Base-by-base conservation (phyloP, 2,888 invertebrate genomes). In the Dynastes grantii region DNA sequence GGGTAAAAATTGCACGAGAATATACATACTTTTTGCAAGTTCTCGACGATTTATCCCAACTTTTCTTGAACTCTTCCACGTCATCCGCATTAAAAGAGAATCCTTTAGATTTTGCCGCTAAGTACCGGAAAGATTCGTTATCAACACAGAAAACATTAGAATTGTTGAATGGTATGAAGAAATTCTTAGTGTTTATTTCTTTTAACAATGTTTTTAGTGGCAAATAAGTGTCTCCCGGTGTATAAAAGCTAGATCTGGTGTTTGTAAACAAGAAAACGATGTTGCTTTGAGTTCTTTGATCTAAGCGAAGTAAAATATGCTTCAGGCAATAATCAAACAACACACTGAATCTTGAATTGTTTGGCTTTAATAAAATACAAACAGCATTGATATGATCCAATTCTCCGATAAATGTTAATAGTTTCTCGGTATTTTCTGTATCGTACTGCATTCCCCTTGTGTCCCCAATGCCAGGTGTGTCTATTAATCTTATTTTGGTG, bases 231-330 rank as follows among this genome's bases (percentile, higher is more conserved):
- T 86, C 86, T 1, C 87, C 87, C 0, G 87, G 85, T n/a, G 83
- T 81, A 77, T 85, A 87, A 70, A 85, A 82, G 27, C 83, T 83
- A 55, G 84, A 83, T 79, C 84, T 81, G 0, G 86, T 81, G 77
- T 87, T 85, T 0, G 88, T 87, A 77, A 87, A 88, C 9, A 87
- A 80, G 80, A 88, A 88, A 22, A 87, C 80, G 8, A 88, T 84
- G 79, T 88, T 88, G 27, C 83, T 81, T 67, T 84, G 82, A 0
- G 86, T 86, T 6, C 85, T 83, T 79, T 85, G 86, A 37, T 88
- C 87, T 78, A 88, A 82, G 65, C 86, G 84, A 0, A 86, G 85
- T 22, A 88, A 80, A 73, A 88, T 84, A 70, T 86, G 85, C 37
- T 85, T 81, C 16, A 87, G 82, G 79, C 87, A 87, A 77, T 86